These are phyloP conservation scores for Chaetura pelagica DNA, from an alignment of 2,113 vertebrate species.

Conservation along the genomic window DNA sequence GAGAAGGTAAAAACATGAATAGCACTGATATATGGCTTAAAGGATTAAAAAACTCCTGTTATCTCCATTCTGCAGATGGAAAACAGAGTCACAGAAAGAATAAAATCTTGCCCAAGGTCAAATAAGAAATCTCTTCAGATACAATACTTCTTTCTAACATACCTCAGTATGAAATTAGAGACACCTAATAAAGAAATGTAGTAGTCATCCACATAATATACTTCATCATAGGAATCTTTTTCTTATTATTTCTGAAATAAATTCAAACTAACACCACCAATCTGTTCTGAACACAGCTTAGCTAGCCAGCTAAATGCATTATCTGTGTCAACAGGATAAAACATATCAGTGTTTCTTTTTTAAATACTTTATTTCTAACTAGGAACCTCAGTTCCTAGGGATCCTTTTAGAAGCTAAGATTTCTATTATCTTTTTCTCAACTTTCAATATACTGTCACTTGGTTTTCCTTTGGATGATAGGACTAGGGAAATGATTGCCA, in stretches of 20 bases:
- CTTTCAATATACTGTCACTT: neutral
- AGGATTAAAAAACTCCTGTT: neutral
- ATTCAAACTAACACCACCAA: neutral
- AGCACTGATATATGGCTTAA: neutral
- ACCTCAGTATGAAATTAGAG: neutral
- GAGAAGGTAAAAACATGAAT: neutral
- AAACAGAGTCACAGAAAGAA: slow-evolving; percentile 12
- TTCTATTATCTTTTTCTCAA: neutral
- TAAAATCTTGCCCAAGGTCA: neutral
- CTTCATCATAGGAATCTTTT: neutral
- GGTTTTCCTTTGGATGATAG: neutral
- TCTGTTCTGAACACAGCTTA: neutral
- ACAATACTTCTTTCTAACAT: neutral
- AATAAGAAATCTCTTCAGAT: neutral
- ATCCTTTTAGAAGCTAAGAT: neutral
- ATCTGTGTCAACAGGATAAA: neutral
- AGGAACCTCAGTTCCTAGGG: neutral
- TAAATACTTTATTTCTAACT: neutral
- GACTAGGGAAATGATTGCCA: neutral
- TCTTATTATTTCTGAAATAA: neutral
- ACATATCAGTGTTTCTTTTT: neutral
- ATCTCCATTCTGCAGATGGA: slow-evolving; percentile 19
- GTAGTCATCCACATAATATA: neutral
- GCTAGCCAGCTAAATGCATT: neutral
- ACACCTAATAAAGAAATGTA: neutral